A percentile compares a stretch with the other conserved stretches of the same genome.
phyloP scores from a whole-genome alignment of 2,888 invertebrate genomes.

The Pemphredon lugubris region DNA sequence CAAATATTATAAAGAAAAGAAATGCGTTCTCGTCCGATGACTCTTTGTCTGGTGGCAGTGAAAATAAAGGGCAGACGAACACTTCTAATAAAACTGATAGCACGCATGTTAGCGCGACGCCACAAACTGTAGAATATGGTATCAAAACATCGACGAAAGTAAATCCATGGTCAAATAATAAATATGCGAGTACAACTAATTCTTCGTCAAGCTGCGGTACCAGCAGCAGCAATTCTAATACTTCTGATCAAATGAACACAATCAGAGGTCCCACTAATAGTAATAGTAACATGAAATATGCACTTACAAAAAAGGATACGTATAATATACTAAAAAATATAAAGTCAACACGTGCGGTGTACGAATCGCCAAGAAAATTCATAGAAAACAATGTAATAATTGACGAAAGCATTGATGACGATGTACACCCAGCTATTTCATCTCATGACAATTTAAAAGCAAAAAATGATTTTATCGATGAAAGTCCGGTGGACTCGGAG shows the following conservation, averaged over 20 bases:
- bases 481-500: conserved; percentile 55
- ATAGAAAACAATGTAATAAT: conserved; percentile 37
- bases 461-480: conserved; percentile 22
- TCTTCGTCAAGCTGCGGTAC: neutral
- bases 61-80: conserved; percentile 8
- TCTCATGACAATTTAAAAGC: neutral
- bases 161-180: neutral
- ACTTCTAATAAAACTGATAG: conserved; percentile 34
- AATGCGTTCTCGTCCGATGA: conserved; percentile 62
- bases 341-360: conserved; percentile 49
- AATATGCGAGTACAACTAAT: neutral
- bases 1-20: conserved; percentile 8
- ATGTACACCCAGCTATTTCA: conserved; percentile 52
- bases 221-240: conserved; percentile 11
- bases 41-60: conserved; percentile 42
- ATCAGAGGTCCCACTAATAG: neutral
- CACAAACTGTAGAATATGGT: neutral
- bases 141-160: conserved; percentile 1
- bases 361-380: conserved; percentile 56
- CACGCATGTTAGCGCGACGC: conserved; percentile 39
- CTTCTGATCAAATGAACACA: neutral
- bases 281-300: neutral
- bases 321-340: conserved; percentile 62
- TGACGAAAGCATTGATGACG: conserved; percentile 26
- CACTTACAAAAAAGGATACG: conserved; percentile 57